Conservation (phyloP, 2,888 invertebrate genomes). For the Ischnura elegans region DNA sequence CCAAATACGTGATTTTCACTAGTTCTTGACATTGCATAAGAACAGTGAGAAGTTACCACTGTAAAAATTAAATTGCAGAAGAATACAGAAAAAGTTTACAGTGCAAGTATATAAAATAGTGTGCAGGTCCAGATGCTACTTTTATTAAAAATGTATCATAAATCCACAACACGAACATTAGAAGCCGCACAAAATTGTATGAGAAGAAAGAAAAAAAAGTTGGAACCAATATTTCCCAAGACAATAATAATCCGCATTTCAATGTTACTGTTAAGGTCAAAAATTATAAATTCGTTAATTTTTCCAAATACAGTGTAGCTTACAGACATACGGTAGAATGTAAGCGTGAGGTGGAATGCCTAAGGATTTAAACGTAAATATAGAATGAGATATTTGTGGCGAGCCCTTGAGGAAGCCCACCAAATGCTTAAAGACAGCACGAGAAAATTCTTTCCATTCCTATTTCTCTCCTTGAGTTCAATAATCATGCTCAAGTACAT, state of each 20-base stretch:
- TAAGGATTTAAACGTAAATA: background rate
- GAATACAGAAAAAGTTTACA: too few relatives aligned
- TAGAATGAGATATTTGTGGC: background rate
- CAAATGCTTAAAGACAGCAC: background rate
- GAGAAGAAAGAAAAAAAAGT: too few relatives aligned
- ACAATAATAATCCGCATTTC: background rate
- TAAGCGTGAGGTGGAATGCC: background rate
- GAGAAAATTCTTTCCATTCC: background rate
- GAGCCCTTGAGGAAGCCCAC: conserved; percentile 15
- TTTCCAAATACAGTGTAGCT: background rate
- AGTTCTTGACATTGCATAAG: too few relatives aligned
- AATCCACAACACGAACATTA: too few relatives aligned
- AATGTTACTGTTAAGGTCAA: background rate
- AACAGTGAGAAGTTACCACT: too few relatives aligned
- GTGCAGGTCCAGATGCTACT: too few relatives aligned
- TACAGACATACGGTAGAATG: background rate
- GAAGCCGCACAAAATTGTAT: too few relatives aligned
- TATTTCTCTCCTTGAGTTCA: background rate
- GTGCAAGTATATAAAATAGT: too few relatives aligned
- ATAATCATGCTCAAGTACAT: background rate
- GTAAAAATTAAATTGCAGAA: too few relatives aligned
- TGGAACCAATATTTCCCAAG: background rate
- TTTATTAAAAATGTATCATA: too few relatives aligned
- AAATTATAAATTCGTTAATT: background rate
- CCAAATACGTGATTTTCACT: too few relatives aligned